Base-by-base conservation (phyloP, 2,888 invertebrate species). In the Buathra laborator region DNA sequence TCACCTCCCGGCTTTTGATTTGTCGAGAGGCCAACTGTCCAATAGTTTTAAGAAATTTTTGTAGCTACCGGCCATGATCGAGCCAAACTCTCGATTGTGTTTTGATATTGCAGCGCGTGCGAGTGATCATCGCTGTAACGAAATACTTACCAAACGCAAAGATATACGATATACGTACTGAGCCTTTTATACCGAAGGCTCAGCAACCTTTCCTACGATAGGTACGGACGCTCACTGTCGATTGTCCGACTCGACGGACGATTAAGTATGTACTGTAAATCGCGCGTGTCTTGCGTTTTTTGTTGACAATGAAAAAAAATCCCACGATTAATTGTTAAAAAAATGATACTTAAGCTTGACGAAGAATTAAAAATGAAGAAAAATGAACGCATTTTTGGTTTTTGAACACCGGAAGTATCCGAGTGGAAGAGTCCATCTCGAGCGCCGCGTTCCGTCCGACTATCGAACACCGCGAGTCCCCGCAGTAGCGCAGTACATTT, bases 21-120 rank as follows among this genome's bases (percentile, higher is more conserved):
- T 95, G 91, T 97, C 97, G 67, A 97, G 91, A 44, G 97, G 97
- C 97, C 97, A 98, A 94, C 96, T 96, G 93, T 97, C 96, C 87
- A 97, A 95, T 86, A 97, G 94, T 94, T 95, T 96, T 51, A 96
- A 94, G 92, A 97, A 97, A 94, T 96, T 95, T 93, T 96, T 97
- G 91, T 97, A 97, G 91, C 95, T 95, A 89, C 95, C 95, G 93
- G 96, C 96, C 96, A 96, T 97, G 81, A 88, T 89, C 66, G 32
- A 44, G 59, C 70, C 75, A 75, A 16, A 19, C 46, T 14, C 32
- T 32, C 68, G 48, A 46, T 48, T 64, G n/a, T 79, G 62, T 79
- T 79, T 79, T 75, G 70, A 44, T 83, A 74, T 59, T 56, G 19
- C 68, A 48, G 46, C 46, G 56, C 10, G n/a, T 14, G 64, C n/a